Base-by-base conservation (phyloP, 2,797 vertebrate species). In the Pangasius mekongensis region DNA sequence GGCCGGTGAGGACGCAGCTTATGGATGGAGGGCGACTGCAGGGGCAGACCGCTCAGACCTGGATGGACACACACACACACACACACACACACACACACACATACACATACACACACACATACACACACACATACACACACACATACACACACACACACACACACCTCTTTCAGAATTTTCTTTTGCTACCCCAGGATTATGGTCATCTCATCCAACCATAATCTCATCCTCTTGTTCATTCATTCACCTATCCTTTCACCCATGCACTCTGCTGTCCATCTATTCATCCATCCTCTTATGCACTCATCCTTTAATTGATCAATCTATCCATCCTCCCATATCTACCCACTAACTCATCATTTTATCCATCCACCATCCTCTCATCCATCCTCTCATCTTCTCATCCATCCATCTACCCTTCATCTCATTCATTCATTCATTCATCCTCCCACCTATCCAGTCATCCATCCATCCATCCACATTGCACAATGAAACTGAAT, bases 1-100 rank as follows among this genome's bases (percentile, higher is more conserved):
- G 98, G 98, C 90, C 98, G 98, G 94, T 99, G 98, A 94, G 97
- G 97, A 89, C 98, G 96, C 85, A 99, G 96, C 94, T 99, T 99
- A 93, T 99, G 98, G 91, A 98, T 96, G 33, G 98, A 96, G n/a
- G 98, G 97, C 13, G 98, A 97, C 62, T 97, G 97, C 89, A 99
- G 96, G 33, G 97, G 96, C 85, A 98, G 93, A 85, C 85, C 87
- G 20, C 90, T 73, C 36, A 84, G 87, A 66, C 83, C 77, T 58
- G 39, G 5, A 66, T 10, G 20, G 20, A 80, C 60, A 64, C 24
- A 86, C 16, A 84, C 52, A 64, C 33, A 69, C 60, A 88, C 69
- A 89, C 77, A 86, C 89, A 89, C 86, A 8, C 67, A 39, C 58
- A 82, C 9, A 11, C 39, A 67, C 36, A 36, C 36, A 36, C 36